A percentile compares a stretch with the other conserved stretches of the same genome.
Evolutionary conservation across 30 jellyfish, hydroid and myxozoan genomes (phyloP).

Genomic region (Aurelia sp.): DNA sequence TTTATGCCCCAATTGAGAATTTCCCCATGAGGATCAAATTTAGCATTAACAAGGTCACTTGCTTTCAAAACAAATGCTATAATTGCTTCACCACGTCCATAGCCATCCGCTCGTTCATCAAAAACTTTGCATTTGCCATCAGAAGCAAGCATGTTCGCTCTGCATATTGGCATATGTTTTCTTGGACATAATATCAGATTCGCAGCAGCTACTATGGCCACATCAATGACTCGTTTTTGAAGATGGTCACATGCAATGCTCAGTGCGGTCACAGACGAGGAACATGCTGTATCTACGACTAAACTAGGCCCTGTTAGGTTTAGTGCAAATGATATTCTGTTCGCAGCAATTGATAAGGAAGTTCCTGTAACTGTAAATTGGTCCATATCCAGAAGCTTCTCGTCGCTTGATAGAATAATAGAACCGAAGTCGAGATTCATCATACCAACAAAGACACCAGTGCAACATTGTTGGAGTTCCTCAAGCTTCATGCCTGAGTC

Average conservation of each 20-base stretch:
- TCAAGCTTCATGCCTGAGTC: conserved; percentile 76
- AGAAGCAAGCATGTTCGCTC: conserved; percentile 76
- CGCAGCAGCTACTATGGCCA: conserved; percentile 72
- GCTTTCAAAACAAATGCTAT: conserved; percentile 45
- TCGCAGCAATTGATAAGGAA: conserved; percentile 69
- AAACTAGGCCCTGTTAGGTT: conserved; percentile 70
- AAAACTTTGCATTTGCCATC: conserved; percentile 80
- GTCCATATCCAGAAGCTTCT: conserved; percentile 35
- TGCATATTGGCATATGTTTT: conserved; percentile 65
- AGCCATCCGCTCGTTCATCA: conserved; percentile 70
- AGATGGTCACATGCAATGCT: conserved; percentile 71
- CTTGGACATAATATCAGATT: conserved; percentile 65
- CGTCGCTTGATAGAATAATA: conserved; percentile 51
- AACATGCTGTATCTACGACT: conserved; percentile 73
- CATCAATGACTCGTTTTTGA: conserved; percentile 42
- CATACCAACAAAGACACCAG: conserved; percentile 73
- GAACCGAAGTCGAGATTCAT: conserved; percentile 78
- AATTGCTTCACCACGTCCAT: conserved; percentile 73
- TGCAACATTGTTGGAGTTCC: conserved; percentile 57
- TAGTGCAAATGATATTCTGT: conserved; percentile 65
- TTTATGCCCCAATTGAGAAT: conserved; percentile 70
- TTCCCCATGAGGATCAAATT: conserved; percentile 41
- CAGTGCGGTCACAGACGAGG: conserved; percentile 65
- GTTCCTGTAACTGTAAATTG: conserved; percentile 78
- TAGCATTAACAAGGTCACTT: conserved; percentile 36